phyloP scores from a whole-genome alignment of 2,113 vertebrate genomes.

The Varanus komodoensis region DNA sequence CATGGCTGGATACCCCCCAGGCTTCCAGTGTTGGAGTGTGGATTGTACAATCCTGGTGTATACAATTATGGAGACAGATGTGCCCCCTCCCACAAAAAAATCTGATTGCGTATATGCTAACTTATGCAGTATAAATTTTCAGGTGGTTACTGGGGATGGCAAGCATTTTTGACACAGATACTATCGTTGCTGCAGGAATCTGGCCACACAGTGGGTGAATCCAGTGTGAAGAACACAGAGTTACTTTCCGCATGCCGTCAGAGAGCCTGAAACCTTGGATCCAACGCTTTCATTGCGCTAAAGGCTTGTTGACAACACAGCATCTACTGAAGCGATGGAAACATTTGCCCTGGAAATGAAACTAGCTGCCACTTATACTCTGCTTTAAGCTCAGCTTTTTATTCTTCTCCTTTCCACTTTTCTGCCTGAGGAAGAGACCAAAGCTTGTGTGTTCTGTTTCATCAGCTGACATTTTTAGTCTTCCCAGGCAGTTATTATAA shows the following conservation, averaged over 20 bases:
- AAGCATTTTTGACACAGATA: neutral
- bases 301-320: neutral
- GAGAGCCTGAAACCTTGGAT: neutral
- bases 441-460: slow-evolving; percentile 1
- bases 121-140: neutral
- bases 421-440: neutral
- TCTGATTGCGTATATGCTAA: neutral
- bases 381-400: neutral
- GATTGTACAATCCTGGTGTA: neutral
- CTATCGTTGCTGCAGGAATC: neutral
- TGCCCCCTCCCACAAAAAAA: neutral
- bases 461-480: neutral
- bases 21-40: no score
- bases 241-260: neutral
- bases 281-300: neutral
- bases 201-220: no score
- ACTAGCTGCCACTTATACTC: neutral
- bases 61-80: neutral
- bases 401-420: neutral
- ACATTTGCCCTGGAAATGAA: slow-evolving; percentile 19
- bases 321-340: neutral
- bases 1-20: no score
- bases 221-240: no score
- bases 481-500: neutral
- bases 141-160: neutral